phyloP scores from a whole-genome alignment of 2,113 vertebrate genomes.

The Leiothrix lutea region DNA sequence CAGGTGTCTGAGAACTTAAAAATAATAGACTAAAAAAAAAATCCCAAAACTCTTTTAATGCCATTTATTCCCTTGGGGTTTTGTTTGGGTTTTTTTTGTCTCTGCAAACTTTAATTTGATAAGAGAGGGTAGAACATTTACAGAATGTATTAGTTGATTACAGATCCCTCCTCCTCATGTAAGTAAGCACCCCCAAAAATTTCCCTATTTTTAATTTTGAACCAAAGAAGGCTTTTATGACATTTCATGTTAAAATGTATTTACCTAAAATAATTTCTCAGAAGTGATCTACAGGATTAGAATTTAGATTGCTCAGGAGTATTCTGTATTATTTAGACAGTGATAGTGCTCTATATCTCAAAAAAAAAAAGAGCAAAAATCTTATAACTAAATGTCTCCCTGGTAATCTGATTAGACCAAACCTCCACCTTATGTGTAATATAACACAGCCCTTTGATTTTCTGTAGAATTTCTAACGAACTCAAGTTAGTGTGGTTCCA shows the following conservation, averaged over 20 bases:
- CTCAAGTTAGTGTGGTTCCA: not conserved
- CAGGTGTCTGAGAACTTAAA: not conserved
- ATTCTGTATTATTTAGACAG: not conserved
- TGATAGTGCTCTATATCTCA: not conserved
- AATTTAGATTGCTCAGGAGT: not conserved
- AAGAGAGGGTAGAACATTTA: not conserved
- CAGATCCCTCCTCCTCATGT: not conserved
- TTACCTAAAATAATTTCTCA: not conserved
- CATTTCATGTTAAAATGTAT: not conserved
- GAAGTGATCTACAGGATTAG: not conserved
- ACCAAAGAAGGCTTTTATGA: not conserved
- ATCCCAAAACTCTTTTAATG: not conserved
- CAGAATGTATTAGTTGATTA: not conserved
- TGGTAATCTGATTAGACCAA: not conserved
- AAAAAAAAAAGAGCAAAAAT: not conserved
- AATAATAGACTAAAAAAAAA: not conserved
- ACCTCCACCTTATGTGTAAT: not conserved
- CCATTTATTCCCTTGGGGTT: not conserved
- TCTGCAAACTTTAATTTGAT: not conserved
- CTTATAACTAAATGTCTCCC: not conserved
- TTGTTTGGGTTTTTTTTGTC: not conserved
- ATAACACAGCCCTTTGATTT: not conserved
- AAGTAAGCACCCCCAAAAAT: not conserved
- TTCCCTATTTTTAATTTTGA: not conserved
- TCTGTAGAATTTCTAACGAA: not conserved